These are phyloP conservation scores for Carassius gibelio DNA, from an alignment of 2,113 vertebrate species.

Conservation along the genomic window DNA sequence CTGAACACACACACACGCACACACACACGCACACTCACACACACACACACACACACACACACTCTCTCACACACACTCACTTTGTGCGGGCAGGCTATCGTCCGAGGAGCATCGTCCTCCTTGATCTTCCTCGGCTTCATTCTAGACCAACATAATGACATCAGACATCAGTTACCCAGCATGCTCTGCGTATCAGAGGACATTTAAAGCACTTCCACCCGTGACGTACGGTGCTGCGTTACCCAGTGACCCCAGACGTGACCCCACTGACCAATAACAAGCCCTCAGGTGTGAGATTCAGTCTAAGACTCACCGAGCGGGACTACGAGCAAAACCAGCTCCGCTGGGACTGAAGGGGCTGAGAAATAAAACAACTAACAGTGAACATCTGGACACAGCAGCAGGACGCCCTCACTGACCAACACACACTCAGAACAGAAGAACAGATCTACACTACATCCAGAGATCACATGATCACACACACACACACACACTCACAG, in stretches of 20 bases:
- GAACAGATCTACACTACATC: too few relatives aligned
- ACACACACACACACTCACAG: too few relatives aligned
- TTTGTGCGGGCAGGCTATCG: slow-evolving; percentile 99
- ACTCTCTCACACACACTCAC: slow-evolving; percentile 69
- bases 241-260: neutral
- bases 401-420: too few relatives aligned
- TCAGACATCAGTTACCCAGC: neutral
- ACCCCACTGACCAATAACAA: neutral
- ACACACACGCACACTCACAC: neutral
- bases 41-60: slow-evolving; percentile 63
- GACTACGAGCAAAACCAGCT: slow-evolving; percentile 47
- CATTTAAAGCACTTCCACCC: neutral
- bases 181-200: neutral
- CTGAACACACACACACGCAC: neutral
- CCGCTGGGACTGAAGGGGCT: slow-evolving; percentile 52
- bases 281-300: neutral
- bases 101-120: slow-evolving; percentile 96
- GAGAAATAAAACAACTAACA: slow-evolving; percentile 46
- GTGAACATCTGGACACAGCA: neutral
- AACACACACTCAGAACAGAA: too few relatives aligned
- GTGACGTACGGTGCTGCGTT: neutral
- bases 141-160: slow-evolving; percentile 71
- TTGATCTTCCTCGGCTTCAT: slow-evolving; percentile 99
- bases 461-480: too few relatives aligned
- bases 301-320: slow-evolving; percentile 51